Evolutionary conservation across 2,113 vertebrate species (phyloP).

Genomic region (Anthoscopus minutus): DNA sequence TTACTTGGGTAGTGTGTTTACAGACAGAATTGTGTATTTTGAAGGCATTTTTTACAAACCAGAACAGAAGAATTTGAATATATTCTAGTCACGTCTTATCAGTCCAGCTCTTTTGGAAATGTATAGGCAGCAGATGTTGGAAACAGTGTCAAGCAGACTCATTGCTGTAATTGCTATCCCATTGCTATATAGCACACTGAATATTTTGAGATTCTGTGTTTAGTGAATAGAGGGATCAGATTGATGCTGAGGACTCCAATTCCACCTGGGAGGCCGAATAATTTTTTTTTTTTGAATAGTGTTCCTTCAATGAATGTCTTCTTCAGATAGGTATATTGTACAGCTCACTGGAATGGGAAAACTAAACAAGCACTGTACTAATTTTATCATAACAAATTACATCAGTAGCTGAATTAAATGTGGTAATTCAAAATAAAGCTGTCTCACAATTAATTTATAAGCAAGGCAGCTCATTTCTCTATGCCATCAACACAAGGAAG

Average conservation of each 20-base stretch:
- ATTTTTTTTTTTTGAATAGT: neutral
- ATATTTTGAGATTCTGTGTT: constrained; percentile 29
- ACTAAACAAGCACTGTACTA: constrained; percentile 43
- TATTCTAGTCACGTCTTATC: neutral
- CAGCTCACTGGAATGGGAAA: constrained; percentile 30
- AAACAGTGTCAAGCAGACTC: neutral
- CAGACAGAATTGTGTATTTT: neutral
- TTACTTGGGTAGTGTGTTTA: neutral
- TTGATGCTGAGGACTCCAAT: constrained; percentile 5
- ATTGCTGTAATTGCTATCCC: constrained; percentile 27
- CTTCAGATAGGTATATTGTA: constrained; percentile 40
- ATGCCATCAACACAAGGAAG: neutral
- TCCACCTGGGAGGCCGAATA: constrained; percentile 36
- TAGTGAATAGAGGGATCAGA: constrained; percentile 22
- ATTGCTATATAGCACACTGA: neutral
- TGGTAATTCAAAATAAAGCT: constrained; percentile 62
- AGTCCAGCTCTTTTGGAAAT: neutral
- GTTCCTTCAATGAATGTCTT: constrained; percentile 36
- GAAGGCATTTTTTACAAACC: neutral
- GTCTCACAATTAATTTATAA: constrained; percentile 52
- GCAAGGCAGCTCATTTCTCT: constrained; percentile 34
- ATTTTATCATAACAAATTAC: constrained; percentile 62
- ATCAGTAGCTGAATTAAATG: constrained; percentile 64
- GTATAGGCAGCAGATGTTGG: neutral
- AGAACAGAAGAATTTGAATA: neutral